Base-by-base conservation (phyloP, 2,797 vertebrate genomes). In the Catostomus latipinnis region DNA sequence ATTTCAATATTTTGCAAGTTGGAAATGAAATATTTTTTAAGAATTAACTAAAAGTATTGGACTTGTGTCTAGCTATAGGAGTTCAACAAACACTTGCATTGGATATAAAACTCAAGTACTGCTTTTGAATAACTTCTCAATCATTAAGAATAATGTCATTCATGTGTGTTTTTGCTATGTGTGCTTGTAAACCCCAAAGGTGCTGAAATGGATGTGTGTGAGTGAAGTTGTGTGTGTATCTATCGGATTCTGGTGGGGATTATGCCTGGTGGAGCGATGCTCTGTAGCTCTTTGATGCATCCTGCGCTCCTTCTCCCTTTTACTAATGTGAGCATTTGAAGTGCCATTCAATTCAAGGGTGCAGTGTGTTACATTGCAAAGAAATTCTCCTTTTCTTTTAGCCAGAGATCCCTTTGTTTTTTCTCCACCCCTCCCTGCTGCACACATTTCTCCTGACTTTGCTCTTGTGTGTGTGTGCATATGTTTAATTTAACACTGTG, bases 271-370 rank as follows among this genome's bases (percentile, higher is more conserved):
- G 34, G 34, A 34, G 34, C 34, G 34, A 34, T 34, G 1, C 34
- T 34, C 2, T 43, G 80, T 49, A 61, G n/a, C 49, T 53, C 71
- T 60, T 80, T 73, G 34, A 77, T 77, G 45, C 65, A 45, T 68
- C 45, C 34, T 61, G 16, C 69, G 66, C 34, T 65, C 45, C n/a
- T 61, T 58, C 45, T 73, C 8, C 74, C 65, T 67, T 66, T 62
- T 50, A 89, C 74, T 92, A 88, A 88, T 86, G 61, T 57, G 75
- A 82, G 78, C 87, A 84, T 91, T 92, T 86, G 88, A 92, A 90
- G 82, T 87, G 74, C 89, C 82, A 63, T 82, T 89, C 57, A 85
- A 80, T 85, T 91, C 84, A 91, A 89, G 87, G 88, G 71, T 86
- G 87, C 83, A 88, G 53, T 34, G 54, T 7, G n/a, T 69, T 56